Percentiles rank a stretch among this genome's conserved stretches.
These are phyloP conservation scores for Diorhabda sublineata DNA, from an alignment of 1,140 invertebrate genomes.

Conservation along the genomic window DNA sequence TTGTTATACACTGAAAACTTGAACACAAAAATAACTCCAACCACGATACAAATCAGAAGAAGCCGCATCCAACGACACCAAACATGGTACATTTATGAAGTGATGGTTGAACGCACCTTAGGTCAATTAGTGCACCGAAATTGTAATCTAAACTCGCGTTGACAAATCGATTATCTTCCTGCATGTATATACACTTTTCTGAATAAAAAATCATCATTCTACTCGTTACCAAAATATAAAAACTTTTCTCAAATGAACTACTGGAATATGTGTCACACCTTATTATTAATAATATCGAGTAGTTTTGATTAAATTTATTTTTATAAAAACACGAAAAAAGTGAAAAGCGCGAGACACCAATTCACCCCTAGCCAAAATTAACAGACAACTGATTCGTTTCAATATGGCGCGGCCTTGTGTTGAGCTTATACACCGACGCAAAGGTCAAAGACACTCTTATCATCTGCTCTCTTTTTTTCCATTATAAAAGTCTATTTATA, in stretches of 20 bases:
- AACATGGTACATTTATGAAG: conserved; percentile 33
- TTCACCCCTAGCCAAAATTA: conserved; percentile 42
- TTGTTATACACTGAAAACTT: not conserved
- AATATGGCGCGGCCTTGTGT: conserved; percentile 48
- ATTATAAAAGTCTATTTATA: conserved; percentile 4
- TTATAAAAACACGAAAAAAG: conserved; percentile 31
- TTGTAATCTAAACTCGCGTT: conserved; percentile 48
- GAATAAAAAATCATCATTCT: conserved; percentile 27
- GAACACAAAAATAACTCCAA: not conserved
- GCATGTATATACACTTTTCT: conserved; percentile 33
- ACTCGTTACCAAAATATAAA: conserved; percentile 9
- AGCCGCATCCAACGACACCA: conserved; percentile 37
- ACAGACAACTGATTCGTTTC: conserved; percentile 48
- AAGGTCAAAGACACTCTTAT: conserved; percentile 29
- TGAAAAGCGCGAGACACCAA: conserved; percentile 32
- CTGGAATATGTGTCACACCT: not conserved
- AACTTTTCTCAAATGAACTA: not conserved
- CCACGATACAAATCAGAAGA: not conserved
- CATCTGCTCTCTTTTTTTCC: conserved; percentile 24
- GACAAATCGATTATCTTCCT: conserved; percentile 48
- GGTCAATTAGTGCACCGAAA: conserved; percentile 47
- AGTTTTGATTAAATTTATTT: conserved; percentile 21
- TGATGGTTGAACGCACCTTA: conserved; percentile 31
- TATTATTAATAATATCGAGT: not conserved
- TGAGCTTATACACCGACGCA: conserved; percentile 40